Evolutionary conservation across 92 coral and sea anemone genomes (phyloP).

Genomic region (Porites divaricata): DNA sequence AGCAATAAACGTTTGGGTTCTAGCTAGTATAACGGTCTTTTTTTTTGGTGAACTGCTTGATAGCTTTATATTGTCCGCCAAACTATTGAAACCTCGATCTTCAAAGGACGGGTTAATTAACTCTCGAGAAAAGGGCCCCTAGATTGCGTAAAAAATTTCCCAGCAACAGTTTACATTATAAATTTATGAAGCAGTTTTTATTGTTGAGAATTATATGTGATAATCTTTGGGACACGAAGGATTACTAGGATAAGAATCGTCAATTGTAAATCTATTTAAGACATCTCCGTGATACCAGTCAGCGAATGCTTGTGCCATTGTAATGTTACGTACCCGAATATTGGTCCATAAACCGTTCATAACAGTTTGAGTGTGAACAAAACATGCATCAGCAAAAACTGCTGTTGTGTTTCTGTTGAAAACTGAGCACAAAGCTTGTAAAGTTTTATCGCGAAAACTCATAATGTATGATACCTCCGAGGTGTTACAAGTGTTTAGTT

Average conservation of each 20-base stretch:
- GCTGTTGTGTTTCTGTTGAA: conserved; percentile 1
- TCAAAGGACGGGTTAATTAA: too few relatives aligned
- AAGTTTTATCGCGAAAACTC: conserved; percentile 32
- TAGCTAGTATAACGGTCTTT: too few relatives aligned
- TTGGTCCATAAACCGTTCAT: conserved; percentile 33
- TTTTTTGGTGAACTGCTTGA: too few relatives aligned
- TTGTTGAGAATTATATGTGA: not conserved
- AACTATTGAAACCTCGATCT: too few relatives aligned
- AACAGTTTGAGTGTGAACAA: conserved; percentile 28
- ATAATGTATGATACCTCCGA: conserved; percentile 12
- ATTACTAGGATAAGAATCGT: conserved; percentile 35
- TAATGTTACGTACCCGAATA: conserved; percentile 16
- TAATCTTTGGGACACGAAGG: conserved; percentile 40
- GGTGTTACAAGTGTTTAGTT: conserved; percentile 40
- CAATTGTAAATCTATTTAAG: conserved; percentile 24
- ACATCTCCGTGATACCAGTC: conserved; percentile 20
- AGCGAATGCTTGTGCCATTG: conserved; percentile 29
- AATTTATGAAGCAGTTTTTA: too few relatives aligned
- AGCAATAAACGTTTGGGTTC: too few relatives aligned
- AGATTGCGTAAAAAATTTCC: too few relatives aligned
- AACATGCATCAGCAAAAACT: conserved; percentile 43
- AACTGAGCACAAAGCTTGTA: conserved; percentile 30
- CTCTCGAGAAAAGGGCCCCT: too few relatives aligned
- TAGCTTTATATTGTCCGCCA: too few relatives aligned
- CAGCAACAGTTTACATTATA: too few relatives aligned